These are phyloP conservation scores for Actinernus sp. DNA, from an alignment of 92 coral and sea anemone species.

Conservation along the genomic window DNA sequence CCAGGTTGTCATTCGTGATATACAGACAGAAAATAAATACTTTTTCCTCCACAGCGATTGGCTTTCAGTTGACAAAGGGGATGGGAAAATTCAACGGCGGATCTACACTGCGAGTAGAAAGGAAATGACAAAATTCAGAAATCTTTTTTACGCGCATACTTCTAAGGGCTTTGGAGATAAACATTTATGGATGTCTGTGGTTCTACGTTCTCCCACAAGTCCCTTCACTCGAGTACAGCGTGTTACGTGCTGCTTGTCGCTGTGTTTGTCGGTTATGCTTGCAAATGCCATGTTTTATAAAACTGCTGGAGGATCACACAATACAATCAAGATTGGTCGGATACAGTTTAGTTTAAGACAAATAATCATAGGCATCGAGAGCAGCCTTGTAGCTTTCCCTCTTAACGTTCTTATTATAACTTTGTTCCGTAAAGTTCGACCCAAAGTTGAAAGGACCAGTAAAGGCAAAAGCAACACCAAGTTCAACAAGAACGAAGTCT, in stretches of 20 bases:
- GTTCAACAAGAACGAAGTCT: neutral
- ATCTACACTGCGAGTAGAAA: slow-evolving; percentile 58
- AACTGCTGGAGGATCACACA: slow-evolving; percentile 28
- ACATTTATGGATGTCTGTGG: slow-evolving; percentile 83
- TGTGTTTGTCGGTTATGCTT: slow-evolving; percentile 79
- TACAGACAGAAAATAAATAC: slow-evolving; percentile 63
- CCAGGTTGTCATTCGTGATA: slow-evolving; percentile 70
- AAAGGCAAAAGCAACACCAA: neutral
- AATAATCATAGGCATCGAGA: slow-evolving; percentile 70
- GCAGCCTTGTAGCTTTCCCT: slow-evolving; percentile 81
- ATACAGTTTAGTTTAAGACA: slow-evolving; percentile 73
- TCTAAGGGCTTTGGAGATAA: slow-evolving; percentile 53
- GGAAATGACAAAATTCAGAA: slow-evolving; percentile 72
- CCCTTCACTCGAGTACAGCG: slow-evolving; percentile 78
- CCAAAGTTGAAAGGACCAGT: slow-evolving; percentile 21
- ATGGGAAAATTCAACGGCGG: slow-evolving; percentile 67
- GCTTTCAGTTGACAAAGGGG: slow-evolving; percentile 87
- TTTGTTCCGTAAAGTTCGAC: slow-evolving; percentile 83
- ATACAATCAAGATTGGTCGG: slow-evolving; percentile 70
- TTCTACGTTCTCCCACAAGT: slow-evolving; percentile 75
- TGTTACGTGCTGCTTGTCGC: slow-evolving; percentile 78
- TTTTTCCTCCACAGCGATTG: slow-evolving; percentile 81
- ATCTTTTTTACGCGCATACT: slow-evolving; percentile 52
- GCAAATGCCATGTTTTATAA: slow-evolving; percentile 94
- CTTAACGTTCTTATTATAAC: slow-evolving; percentile 68